These are phyloP conservation scores for Siphamia tubifer DNA, from an alignment of 2,113 vertebrate genomes.

Conservation along the genomic window DNA sequence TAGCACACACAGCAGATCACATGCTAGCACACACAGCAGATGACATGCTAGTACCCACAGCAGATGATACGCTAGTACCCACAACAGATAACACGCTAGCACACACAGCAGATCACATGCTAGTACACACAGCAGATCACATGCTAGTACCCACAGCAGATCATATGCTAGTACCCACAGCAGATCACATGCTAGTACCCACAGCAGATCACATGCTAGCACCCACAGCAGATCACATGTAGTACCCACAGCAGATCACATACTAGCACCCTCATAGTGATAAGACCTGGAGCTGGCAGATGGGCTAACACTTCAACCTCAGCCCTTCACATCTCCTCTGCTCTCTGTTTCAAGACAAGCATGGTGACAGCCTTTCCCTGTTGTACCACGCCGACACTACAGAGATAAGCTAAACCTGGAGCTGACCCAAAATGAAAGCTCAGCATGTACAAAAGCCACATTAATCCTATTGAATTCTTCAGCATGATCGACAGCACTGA, in stretches of 20 bases:
- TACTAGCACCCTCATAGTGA: neutral
- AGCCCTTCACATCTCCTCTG: neutral
- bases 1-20: no score
- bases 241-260: conserved; percentile 2
- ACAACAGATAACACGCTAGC: no score
- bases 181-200: neutral
- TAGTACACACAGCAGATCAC: no score
- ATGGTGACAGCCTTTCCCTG: neutral
- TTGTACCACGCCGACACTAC: neutral
- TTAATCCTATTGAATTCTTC: conserved; percentile 58
- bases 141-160: neutral
- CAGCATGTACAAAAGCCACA: conserved; percentile 58
- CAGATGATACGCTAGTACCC: no score
- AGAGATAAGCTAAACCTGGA: conserved; percentile 61
- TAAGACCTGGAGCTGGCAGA: conserved; percentile 1
- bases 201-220: no score
- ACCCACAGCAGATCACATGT: no score
- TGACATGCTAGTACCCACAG: neutral
- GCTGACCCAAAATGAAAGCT: conserved; percentile 61
- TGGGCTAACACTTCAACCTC: conserved; percentile 22
- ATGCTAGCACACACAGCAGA: neutral
- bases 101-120: no score
- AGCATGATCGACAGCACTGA: conserved; percentile 49
- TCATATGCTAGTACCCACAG: neutral
- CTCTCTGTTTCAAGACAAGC: conserved; percentile 5